phyloP scores from a whole-genome alignment of 2,113 vertebrate genomes.

The Coreoperca whiteheadi region DNA sequence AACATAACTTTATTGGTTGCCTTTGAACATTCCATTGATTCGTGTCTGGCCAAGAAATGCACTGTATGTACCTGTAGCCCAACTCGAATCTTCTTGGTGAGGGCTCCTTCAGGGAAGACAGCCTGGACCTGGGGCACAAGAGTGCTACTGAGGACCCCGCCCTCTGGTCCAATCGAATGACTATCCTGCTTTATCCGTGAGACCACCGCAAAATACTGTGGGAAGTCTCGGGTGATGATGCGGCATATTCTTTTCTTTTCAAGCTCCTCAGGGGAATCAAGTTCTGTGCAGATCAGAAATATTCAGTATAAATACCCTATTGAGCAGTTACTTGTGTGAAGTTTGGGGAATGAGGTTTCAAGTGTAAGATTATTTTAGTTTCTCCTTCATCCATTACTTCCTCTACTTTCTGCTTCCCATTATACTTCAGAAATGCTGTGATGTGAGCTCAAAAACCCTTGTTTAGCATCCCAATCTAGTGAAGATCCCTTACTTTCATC shows the following conservation, averaged over 20 bases:
- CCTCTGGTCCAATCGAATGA: slow-evolving; percentile 97
- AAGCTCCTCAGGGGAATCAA: slow-evolving; percentile 94
- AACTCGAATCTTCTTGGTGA: slow-evolving; percentile 96
- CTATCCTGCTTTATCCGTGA: slow-evolving; percentile 98
- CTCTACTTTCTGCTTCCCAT: not conserved
- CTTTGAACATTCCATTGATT: not conserved
- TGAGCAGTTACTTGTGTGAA: not conserved
- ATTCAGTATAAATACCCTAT: not conserved
- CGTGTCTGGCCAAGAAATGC: not conserved
- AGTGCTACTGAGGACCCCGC: slow-evolving; percentile 94
- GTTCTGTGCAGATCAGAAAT: slow-evolving; percentile 81
- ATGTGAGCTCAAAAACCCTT: not conserved
- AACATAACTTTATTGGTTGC: not conserved
- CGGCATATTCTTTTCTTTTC: slow-evolving; percentile 98
- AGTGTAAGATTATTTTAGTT: not conserved
- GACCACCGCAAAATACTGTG: slow-evolving; percentile 98
- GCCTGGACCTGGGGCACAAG: slow-evolving; percentile 96
- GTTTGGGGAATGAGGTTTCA: not conserved
- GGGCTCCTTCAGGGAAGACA: slow-evolving; percentile 96
- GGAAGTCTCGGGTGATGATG: slow-evolving; percentile 97
- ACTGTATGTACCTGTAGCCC: slow-evolving; percentile 91
- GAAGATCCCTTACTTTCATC: slow-evolving; percentile 91
- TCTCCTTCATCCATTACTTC: not conserved
- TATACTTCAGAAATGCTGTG: not conserved
- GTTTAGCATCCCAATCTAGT: slow-evolving; percentile 3